Base-by-base conservation (phyloP, 2,113 vertebrate species). In the Pavo muticus region DNA sequence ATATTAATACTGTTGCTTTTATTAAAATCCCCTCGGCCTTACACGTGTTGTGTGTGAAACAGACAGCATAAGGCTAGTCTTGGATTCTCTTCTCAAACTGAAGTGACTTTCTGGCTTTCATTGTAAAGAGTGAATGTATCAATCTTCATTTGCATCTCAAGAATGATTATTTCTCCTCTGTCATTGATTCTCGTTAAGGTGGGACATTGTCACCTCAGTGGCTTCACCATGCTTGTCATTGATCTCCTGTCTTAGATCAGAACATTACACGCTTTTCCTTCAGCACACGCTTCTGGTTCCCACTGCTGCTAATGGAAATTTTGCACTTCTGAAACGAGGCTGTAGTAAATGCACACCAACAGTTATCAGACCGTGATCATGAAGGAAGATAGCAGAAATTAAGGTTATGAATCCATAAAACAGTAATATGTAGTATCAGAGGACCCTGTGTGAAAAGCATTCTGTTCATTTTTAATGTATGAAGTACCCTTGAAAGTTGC, bases 1-100 rank as follows among this genome's bases (percentile, higher is more conserved):
- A 81, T 88, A 71, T 93, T 88, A 93, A 78, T 88, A 73, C 37
- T 45, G 20, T 56, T 88, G 57, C 27, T 93, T 87, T 77, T 87
- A 78, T 75, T 87, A 84, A 94, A 88, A 87, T 61, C 40, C 9
- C 37, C 44, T 94, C 90, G 50, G 44, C 57, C 30, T 42, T 88
- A 69, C 39, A 14, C 35, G 9, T 81, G 32, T 56, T 80, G 67
- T 76, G 50, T 76, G 37, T 80, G 35, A 79, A 81, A 72, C 39
- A 29, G n/a, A 14, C 11, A 59, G 56, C 30, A 19, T 5, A 27
- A 16, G 39, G 40, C 39, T 27, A 45, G 87, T 39, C 68, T 75
- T 61, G 37, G 75, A 75, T 61, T 88, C 57, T 85, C 13, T 65
- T 88, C 39, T 77, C 57, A 52, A 61, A 57, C 69, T 78, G 75